Conservation (phyloP, 2,888 invertebrate species). For the Brachylomia viminalis region DNA sequence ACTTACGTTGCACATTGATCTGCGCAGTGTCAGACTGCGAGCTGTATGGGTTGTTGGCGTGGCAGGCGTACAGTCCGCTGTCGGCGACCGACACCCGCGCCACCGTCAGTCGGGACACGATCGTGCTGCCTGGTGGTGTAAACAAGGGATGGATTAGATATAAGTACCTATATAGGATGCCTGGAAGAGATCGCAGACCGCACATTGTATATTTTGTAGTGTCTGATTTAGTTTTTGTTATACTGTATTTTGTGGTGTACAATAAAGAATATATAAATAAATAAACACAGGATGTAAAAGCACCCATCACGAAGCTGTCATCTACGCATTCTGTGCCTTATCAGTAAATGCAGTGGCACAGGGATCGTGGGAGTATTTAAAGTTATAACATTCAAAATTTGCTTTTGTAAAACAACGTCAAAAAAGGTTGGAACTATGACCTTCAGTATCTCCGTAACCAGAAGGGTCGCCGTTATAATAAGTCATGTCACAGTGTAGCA, state of each 20-base stretch:
- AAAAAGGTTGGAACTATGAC: neutral
- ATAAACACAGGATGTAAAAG: neutral
- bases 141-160: conserved; percentile 1
- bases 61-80: conserved; percentile 95
- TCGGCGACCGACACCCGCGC: conserved; percentile 92
- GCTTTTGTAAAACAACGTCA: neutral
- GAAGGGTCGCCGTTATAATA: neutral
- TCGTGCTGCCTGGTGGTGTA: conserved; percentile 39
- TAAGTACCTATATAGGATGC: too few relatives aligned
- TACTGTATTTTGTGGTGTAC: too few relatives aligned
- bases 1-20: conserved; percentile 94
- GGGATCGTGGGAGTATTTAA: neutral
- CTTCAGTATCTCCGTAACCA: neutral
- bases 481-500: neutral
- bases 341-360: neutral
- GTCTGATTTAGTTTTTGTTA: too few relatives aligned
- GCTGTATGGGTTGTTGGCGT: conserved; percentile 94
- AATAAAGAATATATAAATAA: too few relatives aligned
- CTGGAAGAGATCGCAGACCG: too few relatives aligned
- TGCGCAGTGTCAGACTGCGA: conserved; percentile 91
- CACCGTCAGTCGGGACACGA: conserved; percentile 93
- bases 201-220: too few relatives aligned
- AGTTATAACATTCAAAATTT: neutral
- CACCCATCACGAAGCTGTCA: neutral
- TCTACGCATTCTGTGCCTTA: too few relatives aligned